These are phyloP conservation scores for Taenioides sp. DNA, from an alignment of 2,797 vertebrate genomes.

Conservation along the genomic window DNA sequence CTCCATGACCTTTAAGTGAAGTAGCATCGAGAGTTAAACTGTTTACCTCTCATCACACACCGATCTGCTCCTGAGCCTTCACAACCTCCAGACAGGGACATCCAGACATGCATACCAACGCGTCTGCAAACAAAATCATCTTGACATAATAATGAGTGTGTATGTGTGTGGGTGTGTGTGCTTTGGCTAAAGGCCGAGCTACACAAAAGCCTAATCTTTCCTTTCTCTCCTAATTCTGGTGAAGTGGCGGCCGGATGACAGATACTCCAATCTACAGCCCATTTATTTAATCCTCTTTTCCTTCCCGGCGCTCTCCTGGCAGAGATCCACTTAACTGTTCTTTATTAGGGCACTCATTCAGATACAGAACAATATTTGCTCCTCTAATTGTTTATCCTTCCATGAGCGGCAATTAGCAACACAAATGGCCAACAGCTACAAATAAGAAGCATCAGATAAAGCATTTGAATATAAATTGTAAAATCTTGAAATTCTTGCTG, in stretches of 20 bases:
- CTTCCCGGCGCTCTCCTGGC: conserved; percentile 49
- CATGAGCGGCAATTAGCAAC: conserved; percentile 12
- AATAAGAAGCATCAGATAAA: background rate
- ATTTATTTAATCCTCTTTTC: conserved; percentile 62
- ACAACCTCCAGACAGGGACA: conserved; percentile 55
- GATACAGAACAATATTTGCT: conserved; percentile 54
- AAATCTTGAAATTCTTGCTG: background rate
- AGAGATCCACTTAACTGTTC: conserved; percentile 53
- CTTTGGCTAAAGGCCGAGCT: conserved; percentile 33
- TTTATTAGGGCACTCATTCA: conserved; percentile 41
- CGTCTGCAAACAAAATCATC: conserved; percentile 53
- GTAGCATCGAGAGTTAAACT: conserved; percentile 30
- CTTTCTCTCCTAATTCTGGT: conserved; percentile 53
- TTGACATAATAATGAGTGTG: conserved; percentile 56
- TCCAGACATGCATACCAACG: conserved; percentile 62
- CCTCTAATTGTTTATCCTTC: conserved; percentile 23
- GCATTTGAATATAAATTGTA: background rate
- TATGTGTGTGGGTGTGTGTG: conserved; percentile 21
- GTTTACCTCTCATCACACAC: conserved; percentile 65
- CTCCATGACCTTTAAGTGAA: conserved; percentile 34
- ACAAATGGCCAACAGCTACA: background rate
- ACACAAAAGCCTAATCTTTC: conserved; percentile 60
- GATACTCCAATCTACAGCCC: conserved; percentile 54
- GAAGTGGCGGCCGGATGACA: conserved; percentile 63
- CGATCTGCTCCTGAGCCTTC: conserved; percentile 51